Conservation (phyloP, 2,797 vertebrate species). For the Bucorvus abyssinicus region DNA sequence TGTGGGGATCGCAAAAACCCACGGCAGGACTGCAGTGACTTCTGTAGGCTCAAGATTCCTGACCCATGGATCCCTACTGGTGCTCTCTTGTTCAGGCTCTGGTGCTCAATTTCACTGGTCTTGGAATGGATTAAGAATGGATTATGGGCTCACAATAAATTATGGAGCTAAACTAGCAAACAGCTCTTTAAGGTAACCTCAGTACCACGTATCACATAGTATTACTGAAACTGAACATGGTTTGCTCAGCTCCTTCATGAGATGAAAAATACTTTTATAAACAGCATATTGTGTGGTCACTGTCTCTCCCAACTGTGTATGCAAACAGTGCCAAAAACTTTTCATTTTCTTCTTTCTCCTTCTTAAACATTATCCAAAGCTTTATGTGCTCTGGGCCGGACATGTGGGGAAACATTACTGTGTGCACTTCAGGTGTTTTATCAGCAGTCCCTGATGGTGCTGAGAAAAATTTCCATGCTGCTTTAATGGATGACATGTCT, state of each 20-base stretch:
- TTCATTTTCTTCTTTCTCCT: background rate
- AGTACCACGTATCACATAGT: background rate
- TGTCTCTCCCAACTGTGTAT: background rate
- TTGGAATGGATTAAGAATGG: background rate
- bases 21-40: background rate
- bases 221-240: background rate
- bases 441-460: background rate
- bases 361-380: background rate
- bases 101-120: background rate
- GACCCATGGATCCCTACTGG: background rate
- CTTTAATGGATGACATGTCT: constrained; percentile 20
- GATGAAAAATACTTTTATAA: background rate
- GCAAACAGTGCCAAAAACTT: background rate
- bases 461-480: background rate
- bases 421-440: background rate
- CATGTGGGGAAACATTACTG: background rate
- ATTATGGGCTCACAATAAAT: background rate
- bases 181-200: background rate
- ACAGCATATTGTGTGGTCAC: background rate
- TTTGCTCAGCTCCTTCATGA: background rate
- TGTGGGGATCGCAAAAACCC: background rate
- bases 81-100: background rate
- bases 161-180: background rate
- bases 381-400: background rate
- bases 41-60: background rate